phyloP scores from a whole-genome alignment of 2,797 vertebrate genomes.

The Sparus aurata region DNA sequence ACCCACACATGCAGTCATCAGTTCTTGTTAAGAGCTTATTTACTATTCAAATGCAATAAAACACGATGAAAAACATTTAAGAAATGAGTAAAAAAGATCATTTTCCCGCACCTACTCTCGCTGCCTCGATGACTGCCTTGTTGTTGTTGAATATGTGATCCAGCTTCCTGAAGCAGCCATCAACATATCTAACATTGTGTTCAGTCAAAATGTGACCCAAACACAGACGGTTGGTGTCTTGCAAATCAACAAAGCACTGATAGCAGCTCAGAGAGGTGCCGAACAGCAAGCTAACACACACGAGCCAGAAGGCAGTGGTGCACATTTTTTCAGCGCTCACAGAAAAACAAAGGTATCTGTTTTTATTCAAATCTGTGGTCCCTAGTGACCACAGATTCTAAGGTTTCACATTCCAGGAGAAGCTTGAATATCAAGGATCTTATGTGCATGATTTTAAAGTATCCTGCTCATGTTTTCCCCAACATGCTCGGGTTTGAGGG shows the following conservation, averaged over 20 bases:
- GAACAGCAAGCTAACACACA: constrained; percentile 58
- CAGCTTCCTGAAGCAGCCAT: constrained; percentile 74
- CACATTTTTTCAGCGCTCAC: constrained; percentile 59
- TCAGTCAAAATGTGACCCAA: constrained; percentile 66
- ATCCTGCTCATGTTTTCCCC: constrained; percentile 12
- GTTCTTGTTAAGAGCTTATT: neutral
- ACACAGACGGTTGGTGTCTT: constrained; percentile 68
- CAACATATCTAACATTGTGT: constrained; percentile 65
- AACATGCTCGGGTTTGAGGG: constrained; percentile 36
- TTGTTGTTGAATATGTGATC: constrained; percentile 77
- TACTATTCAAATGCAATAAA: neutral
- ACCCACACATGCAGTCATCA: neutral
- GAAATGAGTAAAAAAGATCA: neutral
- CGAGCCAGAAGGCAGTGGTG: constrained; percentile 44
- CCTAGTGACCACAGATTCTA: constrained; percentile 38
- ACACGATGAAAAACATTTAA: neutral
- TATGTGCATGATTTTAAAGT: constrained; percentile 21
- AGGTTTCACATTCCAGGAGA: constrained; percentile 6
- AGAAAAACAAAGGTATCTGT: constrained; percentile 1
- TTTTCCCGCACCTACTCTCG: constrained; percentile 78
- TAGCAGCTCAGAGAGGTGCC: constrained; percentile 72
- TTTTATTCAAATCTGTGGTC: constrained; percentile 58
- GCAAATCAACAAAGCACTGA: constrained; percentile 71
- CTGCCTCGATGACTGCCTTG: constrained; percentile 69
- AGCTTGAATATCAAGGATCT: constrained; percentile 11